phyloP scores from a whole-genome alignment of 2,888 invertebrate genomes.

The Pimpla rufipes region DNA sequence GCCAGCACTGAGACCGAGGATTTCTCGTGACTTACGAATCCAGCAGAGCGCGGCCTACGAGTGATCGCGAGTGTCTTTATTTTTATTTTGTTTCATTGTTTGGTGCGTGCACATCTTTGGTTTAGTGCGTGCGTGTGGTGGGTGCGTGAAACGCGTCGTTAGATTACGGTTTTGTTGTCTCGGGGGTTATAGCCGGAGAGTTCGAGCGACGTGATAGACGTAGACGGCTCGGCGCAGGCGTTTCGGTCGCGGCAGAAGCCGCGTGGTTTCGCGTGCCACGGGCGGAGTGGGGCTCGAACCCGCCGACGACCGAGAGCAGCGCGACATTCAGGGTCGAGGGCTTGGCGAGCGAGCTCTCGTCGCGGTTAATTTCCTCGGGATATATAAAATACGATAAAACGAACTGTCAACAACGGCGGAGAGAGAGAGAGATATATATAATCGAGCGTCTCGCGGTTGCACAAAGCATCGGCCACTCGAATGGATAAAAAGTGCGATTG shows the following conservation, averaged over 20 bases:
- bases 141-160: slow-evolving; percentile 3
- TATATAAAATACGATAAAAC: slow-evolving; percentile 10
- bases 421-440: not conserved
- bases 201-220: slow-evolving; percentile 27
- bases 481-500: not conserved
- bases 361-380: slow-evolving; percentile 31
- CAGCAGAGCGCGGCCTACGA: not conserved
- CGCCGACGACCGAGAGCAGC: slow-evolving; percentile 1
- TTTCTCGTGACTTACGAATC: not conserved
- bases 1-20: not conserved
- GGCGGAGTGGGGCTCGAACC: slow-evolving; percentile 24
- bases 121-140: not conserved
- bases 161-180: slow-evolving; percentile 3
- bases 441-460: not conserved
- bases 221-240: slow-evolving; percentile 46
- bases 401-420: not conserved
- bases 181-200: not conserved
- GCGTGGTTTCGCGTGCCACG: slow-evolving; percentile 63
- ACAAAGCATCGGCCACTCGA: not conserved
- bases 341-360: slow-evolving; percentile 46
- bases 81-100: not conserved
- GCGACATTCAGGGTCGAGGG: slow-evolving; percentile 65
- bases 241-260: slow-evolving; percentile 52
- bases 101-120: not conserved
- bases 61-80: not conserved